These are phyloP conservation scores for Aspidiotus destructor DNA, from an alignment of 2,888 invertebrate genomes.

Conservation along the genomic window DNA sequence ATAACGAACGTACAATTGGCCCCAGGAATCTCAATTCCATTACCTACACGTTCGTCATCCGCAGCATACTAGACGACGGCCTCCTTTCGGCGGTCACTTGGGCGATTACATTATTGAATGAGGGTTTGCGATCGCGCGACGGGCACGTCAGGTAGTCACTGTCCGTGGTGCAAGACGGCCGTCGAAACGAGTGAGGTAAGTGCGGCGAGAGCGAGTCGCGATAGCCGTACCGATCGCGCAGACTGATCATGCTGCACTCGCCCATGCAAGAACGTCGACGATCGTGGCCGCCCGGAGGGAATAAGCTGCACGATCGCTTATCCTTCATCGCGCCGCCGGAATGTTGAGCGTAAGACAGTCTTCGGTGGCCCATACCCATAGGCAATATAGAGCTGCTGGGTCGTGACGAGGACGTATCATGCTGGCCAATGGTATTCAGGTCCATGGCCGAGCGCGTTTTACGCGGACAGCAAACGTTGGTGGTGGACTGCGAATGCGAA, in stretches of 20 bases:
- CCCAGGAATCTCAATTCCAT: no score
- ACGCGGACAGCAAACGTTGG: constrained; percentile 57
- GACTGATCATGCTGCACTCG: constrained; percentile 18
- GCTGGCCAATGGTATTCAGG: constrained; percentile 57
- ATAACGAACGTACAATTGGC: no score
- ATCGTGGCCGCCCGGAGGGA: constrained; percentile 32
- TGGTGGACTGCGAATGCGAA: constrained; percentile 54
- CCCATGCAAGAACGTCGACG: constrained; percentile 31
- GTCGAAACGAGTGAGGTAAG: constrained; percentile 18
- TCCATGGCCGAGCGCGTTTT: constrained; percentile 76
- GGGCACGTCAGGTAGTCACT: constrained; percentile 32
- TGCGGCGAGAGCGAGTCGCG: constrained; percentile 34
- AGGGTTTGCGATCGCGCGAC: constrained; percentile 37
- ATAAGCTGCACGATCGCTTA: constrained; percentile 35
- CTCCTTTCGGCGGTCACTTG: constrained; percentile 39
- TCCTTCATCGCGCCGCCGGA: constrained; percentile 29
- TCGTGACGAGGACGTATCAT: constrained; percentile 37
- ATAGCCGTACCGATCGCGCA: constrained; percentile 21
- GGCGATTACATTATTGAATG: constrained; percentile 39
- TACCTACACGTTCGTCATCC: constrained; percentile 38
- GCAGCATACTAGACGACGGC: constrained; percentile 38
- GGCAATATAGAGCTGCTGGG: constrained; percentile 38
- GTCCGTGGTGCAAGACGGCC: constrained; percentile 33
- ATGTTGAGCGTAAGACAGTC: constrained; percentile 32
- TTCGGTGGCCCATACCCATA: constrained; percentile 35